Conservation (phyloP, 2,888 invertebrate genomes). For the Melangyna quadrimaculata region DNA sequence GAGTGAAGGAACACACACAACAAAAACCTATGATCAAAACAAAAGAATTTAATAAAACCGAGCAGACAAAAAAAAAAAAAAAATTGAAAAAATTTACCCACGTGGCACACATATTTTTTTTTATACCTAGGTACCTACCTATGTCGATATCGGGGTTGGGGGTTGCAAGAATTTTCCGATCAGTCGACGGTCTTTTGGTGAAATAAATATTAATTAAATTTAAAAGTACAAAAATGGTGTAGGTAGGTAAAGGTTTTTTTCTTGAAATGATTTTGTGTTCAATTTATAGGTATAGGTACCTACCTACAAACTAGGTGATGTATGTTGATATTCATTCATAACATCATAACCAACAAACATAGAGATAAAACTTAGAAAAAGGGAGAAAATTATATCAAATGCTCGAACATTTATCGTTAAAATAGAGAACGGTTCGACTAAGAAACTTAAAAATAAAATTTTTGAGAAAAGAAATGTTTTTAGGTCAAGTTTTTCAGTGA, state of each 20-base stretch:
- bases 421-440: no score
- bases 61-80: not conserved
- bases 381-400: no score
- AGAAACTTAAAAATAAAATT: no score
- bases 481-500: no score
- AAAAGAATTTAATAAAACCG: constrained; percentile 50
- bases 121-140: no score
- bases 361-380: no score
- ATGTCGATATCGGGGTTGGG: not conserved
- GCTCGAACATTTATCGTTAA: no score
- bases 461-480: no score
- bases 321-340: no score
- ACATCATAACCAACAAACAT: no score
- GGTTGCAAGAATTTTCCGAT: not conserved
- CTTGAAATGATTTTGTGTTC: not conserved
- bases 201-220: not conserved
- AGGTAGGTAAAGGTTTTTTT: not conserved
- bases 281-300: no score
- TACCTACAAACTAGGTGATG: no score
- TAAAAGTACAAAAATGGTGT: not conserved
- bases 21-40: constrained; percentile 45
- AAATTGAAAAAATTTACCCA: constrained; percentile 29
- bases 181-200: not conserved
- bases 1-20: not conserved
- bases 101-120: constrained; percentile 42